Evolutionary conservation across 2,888 invertebrate species (phyloP).

Genomic region (Tachystola acroxantha): DNA sequence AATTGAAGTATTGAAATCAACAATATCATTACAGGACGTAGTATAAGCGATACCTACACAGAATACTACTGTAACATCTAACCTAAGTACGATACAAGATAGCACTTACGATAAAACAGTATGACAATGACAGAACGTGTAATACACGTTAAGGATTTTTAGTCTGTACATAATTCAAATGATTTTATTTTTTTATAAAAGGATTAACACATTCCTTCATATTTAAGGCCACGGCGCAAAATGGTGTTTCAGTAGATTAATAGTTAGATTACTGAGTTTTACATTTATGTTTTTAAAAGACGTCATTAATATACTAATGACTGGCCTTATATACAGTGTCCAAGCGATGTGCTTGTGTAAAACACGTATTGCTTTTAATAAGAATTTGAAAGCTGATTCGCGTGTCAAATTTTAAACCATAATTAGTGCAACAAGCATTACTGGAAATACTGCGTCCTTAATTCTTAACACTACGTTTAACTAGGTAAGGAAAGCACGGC

Average conservation of each 20-base stretch:
- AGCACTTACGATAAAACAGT: conserved; percentile 54
- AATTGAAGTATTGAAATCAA: conserved; percentile 64
- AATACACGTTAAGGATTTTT: conserved; percentile 38
- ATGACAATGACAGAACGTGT: conserved; percentile 43
- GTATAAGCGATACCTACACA: conserved; percentile 62
- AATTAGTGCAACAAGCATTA: conserved; percentile 32
- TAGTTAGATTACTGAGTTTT: conserved; percentile 59
- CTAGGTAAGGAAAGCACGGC: conserved; percentile 53
- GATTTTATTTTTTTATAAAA: conserved; percentile 50
- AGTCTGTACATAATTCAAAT: conserved; percentile 57
- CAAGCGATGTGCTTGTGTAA: conserved; percentile 29
- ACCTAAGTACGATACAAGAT: conserved; percentile 55
- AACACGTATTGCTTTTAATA: conserved; percentile 13
- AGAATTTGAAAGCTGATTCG: conserved; percentile 14
- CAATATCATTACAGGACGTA: conserved; percentile 57
- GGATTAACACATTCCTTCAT: conserved; percentile 69
- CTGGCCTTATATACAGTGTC: conserved; percentile 61
- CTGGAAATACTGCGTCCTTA: conserved; percentile 11
- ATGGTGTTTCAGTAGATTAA: conserved; percentile 75
- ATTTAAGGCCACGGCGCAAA: conserved; percentile 77
- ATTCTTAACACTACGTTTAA: conserved; percentile 43
- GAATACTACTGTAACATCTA: conserved; percentile 63
- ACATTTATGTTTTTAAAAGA: conserved; percentile 48
- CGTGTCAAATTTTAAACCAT: conserved; percentile 11
- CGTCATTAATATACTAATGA: conserved; percentile 45